A percentile compares a stretch with the other conserved stretches of the same genome.
phyloP scores from a whole-genome alignment of 2,797 vertebrate genomes.

The Ctenochaetus hawaiiensis region DNA sequence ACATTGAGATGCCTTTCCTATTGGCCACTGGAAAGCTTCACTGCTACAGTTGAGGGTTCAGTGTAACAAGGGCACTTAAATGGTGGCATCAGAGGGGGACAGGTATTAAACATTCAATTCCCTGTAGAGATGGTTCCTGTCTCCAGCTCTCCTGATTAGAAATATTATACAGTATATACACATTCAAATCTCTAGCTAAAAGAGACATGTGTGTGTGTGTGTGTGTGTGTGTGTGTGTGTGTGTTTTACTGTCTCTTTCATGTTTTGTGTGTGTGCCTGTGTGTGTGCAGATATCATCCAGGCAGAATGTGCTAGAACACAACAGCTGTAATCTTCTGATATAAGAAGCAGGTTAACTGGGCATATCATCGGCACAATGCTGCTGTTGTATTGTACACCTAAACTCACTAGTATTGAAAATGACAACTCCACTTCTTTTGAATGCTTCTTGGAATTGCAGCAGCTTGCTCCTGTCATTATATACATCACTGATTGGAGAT shows the following conservation, averaged over 20 bases:
- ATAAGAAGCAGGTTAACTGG: background rate
- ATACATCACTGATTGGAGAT: background rate
- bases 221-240: too few relatives aligned
- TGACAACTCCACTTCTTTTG: background rate
- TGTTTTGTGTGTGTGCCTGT: too few relatives aligned
- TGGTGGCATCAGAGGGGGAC: background rate
- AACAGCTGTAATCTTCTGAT: background rate
- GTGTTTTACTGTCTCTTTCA: too few relatives aligned
- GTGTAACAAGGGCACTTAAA: slow-evolving; percentile 7
- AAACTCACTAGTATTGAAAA: background rate
- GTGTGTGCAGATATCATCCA: background rate
- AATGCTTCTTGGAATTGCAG: background rate
- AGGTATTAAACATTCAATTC: slow-evolving; percentile 3
- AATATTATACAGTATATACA: background rate
- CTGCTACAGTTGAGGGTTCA: background rate
- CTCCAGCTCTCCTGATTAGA: background rate
- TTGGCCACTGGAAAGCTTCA: background rate
- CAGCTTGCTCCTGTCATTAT: background rate
- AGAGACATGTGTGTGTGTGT: background rate
- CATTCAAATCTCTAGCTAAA: too few relatives aligned
- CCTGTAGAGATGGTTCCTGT: background rate
- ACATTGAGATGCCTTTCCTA: too few relatives aligned
- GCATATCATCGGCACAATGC: background rate
- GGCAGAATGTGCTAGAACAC: background rate
- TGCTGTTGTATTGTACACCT: background rate